These are phyloP conservation scores for Trissolcus japonicus DNA, from an alignment of 2,888 invertebrate species.

Conservation along the genomic window DNA sequence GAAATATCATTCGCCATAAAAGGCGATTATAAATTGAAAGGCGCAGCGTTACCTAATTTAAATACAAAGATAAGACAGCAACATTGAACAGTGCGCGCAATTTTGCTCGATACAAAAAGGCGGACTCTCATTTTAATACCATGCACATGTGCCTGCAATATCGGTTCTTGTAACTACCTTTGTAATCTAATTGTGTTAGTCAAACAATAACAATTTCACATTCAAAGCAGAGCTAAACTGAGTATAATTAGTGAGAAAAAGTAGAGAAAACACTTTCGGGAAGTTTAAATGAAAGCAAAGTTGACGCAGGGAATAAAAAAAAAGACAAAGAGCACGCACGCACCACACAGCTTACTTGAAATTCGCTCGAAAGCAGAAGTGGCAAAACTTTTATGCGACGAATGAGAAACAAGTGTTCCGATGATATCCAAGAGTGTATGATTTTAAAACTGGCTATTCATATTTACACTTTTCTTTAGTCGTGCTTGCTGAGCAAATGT, in stretches of 20 bases:
- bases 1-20: constrained; percentile 8
- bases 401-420: neutral
- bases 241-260: constrained; percentile 14
- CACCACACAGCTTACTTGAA: too few relatives aligned
- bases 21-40: constrained; percentile 3
- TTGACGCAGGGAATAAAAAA: too few relatives aligned
- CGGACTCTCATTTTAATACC: neutral
- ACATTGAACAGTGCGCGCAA: neutral
- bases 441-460: constrained; percentile 1
- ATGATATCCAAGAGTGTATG: neutral
- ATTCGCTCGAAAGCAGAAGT: too few relatives aligned
- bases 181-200: constrained; percentile 6
- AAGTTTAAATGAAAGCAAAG: too few relatives aligned
- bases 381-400: too few relatives aligned
- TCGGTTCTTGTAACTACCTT: constrained; percentile 5
- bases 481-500: neutral
- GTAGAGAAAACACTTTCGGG: neutral
- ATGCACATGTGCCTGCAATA: neutral
- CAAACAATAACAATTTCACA: constrained; percentile 8
- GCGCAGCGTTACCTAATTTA: neutral
- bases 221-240: constrained; percentile 21
- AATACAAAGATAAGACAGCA: neutral
- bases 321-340: too few relatives aligned
- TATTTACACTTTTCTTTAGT: too few relatives aligned
- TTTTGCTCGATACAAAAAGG: neutral